These are phyloP conservation scores for Schizaphis graminum DNA, from an alignment of 2,888 invertebrate genomes.

Conservation along the genomic window DNA sequence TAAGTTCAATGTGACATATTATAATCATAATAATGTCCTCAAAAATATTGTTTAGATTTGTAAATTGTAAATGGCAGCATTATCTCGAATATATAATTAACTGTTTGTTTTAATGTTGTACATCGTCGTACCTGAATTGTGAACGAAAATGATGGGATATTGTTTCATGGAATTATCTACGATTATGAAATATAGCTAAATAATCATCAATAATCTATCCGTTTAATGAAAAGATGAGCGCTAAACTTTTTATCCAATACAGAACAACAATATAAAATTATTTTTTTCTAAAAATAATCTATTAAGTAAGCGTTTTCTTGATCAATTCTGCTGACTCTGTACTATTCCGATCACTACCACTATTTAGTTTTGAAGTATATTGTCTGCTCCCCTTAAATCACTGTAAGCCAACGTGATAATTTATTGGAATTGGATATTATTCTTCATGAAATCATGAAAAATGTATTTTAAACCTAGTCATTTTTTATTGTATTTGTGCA, in stretches of 20 bases:
- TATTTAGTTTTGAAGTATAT: neutral
- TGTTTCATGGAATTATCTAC: neutral
- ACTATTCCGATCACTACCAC: too few species aligned
- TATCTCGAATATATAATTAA: neutral
- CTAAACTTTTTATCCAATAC: neutral
- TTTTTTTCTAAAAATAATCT: neutral
- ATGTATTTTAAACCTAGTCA: neutral
- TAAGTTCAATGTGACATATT: neutral
- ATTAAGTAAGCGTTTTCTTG: neutral
- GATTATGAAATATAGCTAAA: neutral
- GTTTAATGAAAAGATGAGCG: neutral
- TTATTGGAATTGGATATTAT: neutral
- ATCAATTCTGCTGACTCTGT: neutral
- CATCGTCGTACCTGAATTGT: neutral
- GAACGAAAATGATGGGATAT: neutral
- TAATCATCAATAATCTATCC: fast-evolving
- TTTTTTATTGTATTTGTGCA: neutral
- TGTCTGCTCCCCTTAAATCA: neutral
- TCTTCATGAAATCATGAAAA: neutral
- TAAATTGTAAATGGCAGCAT: neutral
- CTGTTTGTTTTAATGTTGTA: neutral
- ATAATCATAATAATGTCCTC: neutral
- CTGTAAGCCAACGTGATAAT: neutral
- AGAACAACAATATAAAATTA: neutral
- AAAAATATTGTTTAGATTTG: neutral